Base-by-base conservation (phyloP, 2,888 invertebrate species). In the Sinhomidia bicolor region DNA sequence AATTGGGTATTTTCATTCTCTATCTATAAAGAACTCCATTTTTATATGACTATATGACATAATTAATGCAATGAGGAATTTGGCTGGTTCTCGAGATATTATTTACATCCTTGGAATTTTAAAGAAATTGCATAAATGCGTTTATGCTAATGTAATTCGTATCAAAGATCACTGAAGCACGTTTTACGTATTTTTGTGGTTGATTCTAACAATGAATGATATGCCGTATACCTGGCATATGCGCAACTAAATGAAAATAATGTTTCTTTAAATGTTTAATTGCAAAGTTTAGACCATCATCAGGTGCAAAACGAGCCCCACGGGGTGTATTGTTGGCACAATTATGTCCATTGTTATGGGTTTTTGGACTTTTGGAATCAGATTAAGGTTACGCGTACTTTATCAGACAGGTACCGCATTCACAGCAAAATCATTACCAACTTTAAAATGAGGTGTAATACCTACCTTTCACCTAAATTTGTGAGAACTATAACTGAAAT, bases 321-420 rank as follows among this genome's bases (percentile, higher is more conserved):
- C 17, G 20, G 54, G 54, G 3, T 3, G 2, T 20, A 17, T 54
- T 54, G 20, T 54, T 20, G 54, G 17, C 20, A 54, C 54, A 54
- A 54, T 54, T 54, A 54, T 20, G 20, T 17, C n/a, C 9, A 17
- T 54, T 54, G 54, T 54, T 51, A 14, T 12, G 2, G 20, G 5
- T 65, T 2, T 65, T 65, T 65, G 10, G n/a, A 32, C n/a, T 29
- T 10, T 65, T 0, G 32, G 32, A 29, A 65, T 32, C 65, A 65
- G 65, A 65, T 65, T 65, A 65, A 65, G 65, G 65, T 65, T 65
- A 32, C 23, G 10, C 12, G 12, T 47, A 47, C 44, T n/a, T n/a
- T n/a, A 47, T 47, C 1, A 47, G 9, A 9, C 44, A 47, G 36
- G 36, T 47, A 47, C 9, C 44, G 9, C 5, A 47, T 47, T 7